Conservation (phyloP, 2,113 vertebrate species). For the Myrmecobius fasciatus region DNA sequence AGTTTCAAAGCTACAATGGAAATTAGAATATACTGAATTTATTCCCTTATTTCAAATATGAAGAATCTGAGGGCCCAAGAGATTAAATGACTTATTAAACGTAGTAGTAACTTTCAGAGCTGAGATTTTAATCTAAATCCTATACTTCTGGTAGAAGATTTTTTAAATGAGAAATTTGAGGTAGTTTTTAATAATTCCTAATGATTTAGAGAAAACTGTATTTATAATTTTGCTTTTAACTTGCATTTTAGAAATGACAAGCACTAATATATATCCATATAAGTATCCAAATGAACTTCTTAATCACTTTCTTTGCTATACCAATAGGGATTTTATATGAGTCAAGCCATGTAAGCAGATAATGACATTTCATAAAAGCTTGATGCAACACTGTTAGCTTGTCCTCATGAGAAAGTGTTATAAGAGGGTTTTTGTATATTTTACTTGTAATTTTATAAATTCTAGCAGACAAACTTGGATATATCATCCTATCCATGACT, state of each 20-base stretch:
- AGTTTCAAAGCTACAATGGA: no score
- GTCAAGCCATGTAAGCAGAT: not conserved
- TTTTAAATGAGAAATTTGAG: not conserved
- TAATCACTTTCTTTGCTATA: not conserved
- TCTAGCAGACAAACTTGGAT: not conserved
- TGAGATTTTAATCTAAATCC: not conserved
- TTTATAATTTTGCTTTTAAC: not conserved
- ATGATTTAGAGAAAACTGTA: not conserved
- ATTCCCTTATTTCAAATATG: no score
- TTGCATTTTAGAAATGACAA: not conserved
- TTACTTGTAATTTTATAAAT: slow-evolving; percentile 24
- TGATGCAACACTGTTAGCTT: not conserved
- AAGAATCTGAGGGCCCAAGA: not conserved
- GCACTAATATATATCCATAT: not conserved
- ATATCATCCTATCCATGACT: not conserved
- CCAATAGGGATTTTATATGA: not conserved
- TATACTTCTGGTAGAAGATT: not conserved
- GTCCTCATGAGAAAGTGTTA: not conserved
- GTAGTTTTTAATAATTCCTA: not conserved
- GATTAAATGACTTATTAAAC: not conserved
- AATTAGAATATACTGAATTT: no score
- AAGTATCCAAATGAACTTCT: not conserved
- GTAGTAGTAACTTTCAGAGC: not conserved
- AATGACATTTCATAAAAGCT: not conserved
- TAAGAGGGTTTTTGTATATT: not conserved